Conservation (phyloP, 2,797 vertebrate genomes). For the Enteromius trimaculatus region DNA sequence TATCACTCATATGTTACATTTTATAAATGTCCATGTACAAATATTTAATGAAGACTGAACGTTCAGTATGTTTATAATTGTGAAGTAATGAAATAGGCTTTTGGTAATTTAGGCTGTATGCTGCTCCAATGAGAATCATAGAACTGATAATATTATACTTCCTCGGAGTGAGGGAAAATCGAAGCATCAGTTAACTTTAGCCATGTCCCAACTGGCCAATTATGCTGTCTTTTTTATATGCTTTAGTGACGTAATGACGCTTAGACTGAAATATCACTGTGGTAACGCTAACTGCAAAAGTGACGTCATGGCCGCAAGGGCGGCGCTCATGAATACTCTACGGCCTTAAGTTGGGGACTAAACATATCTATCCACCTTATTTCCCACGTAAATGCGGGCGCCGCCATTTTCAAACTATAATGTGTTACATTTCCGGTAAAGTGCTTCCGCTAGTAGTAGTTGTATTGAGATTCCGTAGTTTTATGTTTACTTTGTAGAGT, state of each 20-base stretch:
- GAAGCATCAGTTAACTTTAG: neutral
- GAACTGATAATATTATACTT: neutral
- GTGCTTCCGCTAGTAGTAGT: no score
- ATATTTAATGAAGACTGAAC: neutral
- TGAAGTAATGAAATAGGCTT: neutral
- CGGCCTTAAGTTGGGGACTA: neutral
- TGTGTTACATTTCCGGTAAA: no score
- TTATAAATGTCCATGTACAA: neutral
- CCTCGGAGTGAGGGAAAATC: neutral
- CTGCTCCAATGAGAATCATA: neutral
- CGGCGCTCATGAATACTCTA: neutral
- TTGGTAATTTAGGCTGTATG: neutral
- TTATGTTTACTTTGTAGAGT: no score
- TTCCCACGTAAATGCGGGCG: no score
- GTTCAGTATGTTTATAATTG: neutral
- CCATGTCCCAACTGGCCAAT: neutral
- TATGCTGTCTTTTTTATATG: neutral
- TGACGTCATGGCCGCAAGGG: neutral
- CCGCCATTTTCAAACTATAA: no score
- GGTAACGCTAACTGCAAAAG: neutral
- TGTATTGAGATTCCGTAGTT: no score
- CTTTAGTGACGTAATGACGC: neutral
- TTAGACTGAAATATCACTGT: neutral
- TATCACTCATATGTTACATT: neutral
- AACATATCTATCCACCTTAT: no score